Evolutionary conservation across 2,888 invertebrate species (phyloP).

Genomic region (Caenorhabditis virilis): DNA sequence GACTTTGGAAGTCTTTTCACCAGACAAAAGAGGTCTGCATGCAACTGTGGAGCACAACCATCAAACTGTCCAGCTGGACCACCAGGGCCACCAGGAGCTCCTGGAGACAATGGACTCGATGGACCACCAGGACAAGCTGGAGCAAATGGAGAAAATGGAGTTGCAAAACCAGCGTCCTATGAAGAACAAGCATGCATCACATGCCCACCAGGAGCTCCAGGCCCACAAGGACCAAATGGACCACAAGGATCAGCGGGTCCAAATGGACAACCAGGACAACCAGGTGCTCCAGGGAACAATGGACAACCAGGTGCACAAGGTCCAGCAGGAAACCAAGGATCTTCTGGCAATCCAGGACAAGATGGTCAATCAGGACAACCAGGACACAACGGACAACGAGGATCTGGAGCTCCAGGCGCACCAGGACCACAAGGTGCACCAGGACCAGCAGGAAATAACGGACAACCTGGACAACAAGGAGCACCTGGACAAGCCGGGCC

Average conservation of each 20-base stretch:
- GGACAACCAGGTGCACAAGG: constrained; percentile 16
- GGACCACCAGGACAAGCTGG: constrained; percentile 24
- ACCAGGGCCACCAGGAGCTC: constrained; percentile 36
- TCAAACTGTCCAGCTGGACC: constrained; percentile 30
- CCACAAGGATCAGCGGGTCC: constrained; percentile 23
- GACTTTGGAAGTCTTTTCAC: constrained; percentile 21
- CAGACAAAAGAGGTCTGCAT: constrained; percentile 10
- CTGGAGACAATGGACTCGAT: constrained; percentile 26
- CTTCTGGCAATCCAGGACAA: constrained; percentile 6
- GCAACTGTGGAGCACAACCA: constrained; percentile 36
- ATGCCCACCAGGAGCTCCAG: constrained; percentile 30
- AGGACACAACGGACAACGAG: constrained; percentile 21
- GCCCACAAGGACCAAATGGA: constrained; percentile 36
- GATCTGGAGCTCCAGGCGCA: constrained; percentile 20
- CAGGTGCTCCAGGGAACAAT: constrained; percentile 11
- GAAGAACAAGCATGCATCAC: constrained; percentile 13
- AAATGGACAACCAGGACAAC: constrained; percentile 25
- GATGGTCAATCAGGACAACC: constrained; percentile 19
- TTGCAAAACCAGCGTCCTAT: not conserved
- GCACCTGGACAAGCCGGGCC: constrained; percentile 15
- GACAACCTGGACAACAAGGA: constrained; percentile 10
- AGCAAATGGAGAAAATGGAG: constrained; percentile 21
- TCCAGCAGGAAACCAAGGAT: constrained; percentile 13
- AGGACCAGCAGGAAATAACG: constrained; percentile 10
- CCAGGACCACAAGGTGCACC: constrained; percentile 20